phyloP scores from a whole-genome alignment of 2,113 vertebrate species.

The Percina caprodes region DNA sequence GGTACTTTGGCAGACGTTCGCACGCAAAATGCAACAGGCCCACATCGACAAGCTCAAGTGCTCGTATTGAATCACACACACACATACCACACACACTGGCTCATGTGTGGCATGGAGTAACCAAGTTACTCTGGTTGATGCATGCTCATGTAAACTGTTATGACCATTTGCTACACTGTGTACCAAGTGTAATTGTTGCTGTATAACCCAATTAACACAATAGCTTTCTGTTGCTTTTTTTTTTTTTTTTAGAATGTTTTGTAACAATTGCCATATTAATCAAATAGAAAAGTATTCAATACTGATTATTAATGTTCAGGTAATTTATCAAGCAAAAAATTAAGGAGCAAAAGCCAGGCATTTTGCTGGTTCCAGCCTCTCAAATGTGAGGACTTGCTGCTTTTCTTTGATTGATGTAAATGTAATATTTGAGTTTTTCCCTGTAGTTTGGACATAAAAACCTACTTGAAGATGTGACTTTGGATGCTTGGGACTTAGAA shows the following conservation, averaged over 20 bases:
- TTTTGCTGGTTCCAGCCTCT: background rate
- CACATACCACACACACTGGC: conserved; percentile 32
- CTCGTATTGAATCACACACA: conserved; percentile 20
- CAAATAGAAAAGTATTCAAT: background rate
- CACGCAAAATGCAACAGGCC: conserved; percentile 47
- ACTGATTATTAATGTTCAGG: background rate
- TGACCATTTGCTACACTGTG: background rate
- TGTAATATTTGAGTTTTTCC: background rate
- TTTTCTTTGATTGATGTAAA: background rate
- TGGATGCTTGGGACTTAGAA: background rate
- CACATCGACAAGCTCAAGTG: background rate
- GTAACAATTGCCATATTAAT: background rate
- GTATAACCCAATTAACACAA: background rate
- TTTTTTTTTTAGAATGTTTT: background rate
- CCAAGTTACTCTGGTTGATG: background rate
- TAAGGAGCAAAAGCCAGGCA: background rate
- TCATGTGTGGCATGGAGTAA: conserved; percentile 11
- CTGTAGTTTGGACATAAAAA: background rate
- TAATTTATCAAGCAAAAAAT: background rate
- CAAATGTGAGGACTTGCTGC: background rate
- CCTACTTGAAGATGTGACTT: background rate
- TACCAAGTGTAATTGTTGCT: background rate
- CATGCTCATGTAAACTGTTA: conserved; percentile 3
- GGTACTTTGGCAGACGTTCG: conserved; percentile 48
- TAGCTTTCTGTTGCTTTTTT: no score